Base-by-base conservation (phyloP, 2,797 vertebrate genomes). In the Semaprochilodus insignis region DNA sequence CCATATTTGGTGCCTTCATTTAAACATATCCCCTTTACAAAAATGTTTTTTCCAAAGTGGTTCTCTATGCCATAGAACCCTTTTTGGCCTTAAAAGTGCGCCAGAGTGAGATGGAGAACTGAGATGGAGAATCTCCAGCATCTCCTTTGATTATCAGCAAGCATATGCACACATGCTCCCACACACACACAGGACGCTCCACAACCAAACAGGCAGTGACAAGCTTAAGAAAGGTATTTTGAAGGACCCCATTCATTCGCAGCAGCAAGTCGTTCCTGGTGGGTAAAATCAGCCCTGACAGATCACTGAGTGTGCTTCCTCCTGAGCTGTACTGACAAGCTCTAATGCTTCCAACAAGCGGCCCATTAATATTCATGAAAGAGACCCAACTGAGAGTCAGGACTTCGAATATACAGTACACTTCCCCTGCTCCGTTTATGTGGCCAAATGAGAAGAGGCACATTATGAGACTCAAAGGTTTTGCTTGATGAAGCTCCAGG, bases 341-440 rank as follows among this genome's bases (percentile, higher is more conserved):
- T 71, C 60, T 77, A 84, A 84, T 74, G 77, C 82, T 81, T 60
- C 34, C 62, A 80, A 76, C 80, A 87, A 81, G 80, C 76, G 67
- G 55, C 65, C 57, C 67, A 83, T 88, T 86, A 79, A 88, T 86
- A 88, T 88, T 83, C 77, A 86, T 84, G 74, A 81, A 76, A 85
- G 62, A 27, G 81, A 75, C 65, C 75, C 72, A 66, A 72, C 55
- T 17, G 63, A 80, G 84, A 78, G 76, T 84, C 69, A 62, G 54
- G 78, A 71, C 79, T 79, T 85, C 67, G 57, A 74, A 52, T 78
- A 83, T 25, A 63, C 23, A 67, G 76, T 78, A n/a, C 70, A 67
- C 25, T 25, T 52, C 27, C 44, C 62, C 75, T 73, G 75, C 54
- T 60, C 55, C 27, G 54, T 60, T 74, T 55, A 63, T 63, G 40